Conservation (phyloP, 2,888 invertebrate genomes). For the Drosophila paramelanica region DNA sequence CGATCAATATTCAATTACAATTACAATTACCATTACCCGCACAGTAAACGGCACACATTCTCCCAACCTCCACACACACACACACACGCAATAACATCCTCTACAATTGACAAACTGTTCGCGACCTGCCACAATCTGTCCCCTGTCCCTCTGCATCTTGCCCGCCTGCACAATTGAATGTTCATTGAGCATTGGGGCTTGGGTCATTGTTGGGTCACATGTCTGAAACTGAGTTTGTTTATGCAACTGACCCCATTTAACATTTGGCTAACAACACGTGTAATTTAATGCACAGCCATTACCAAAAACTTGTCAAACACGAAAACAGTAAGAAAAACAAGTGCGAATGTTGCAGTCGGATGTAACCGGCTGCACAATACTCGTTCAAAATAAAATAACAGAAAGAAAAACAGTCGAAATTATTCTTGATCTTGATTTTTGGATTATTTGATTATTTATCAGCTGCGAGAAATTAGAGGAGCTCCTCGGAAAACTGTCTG, state of each 20-base stretch:
- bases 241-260: conserved; percentile 30
- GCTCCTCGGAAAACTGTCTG: too few relatives aligned
- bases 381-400: too few relatives aligned
- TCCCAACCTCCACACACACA: neutral
- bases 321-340: conserved; percentile 1
- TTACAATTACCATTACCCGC: conserved; percentile 57
- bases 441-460: too few relatives aligned
- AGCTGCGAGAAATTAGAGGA: too few relatives aligned
- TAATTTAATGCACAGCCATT: conserved; percentile 50
- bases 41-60: conserved; percentile 20
- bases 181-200: conserved; percentile 9
- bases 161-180: conserved; percentile 41
- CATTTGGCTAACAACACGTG: conserved; percentile 42
- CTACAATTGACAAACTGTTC: conserved; percentile 39
- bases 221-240: conserved; percentile 56
- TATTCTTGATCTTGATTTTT: too few relatives aligned
- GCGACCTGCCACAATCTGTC: conserved; percentile 37
- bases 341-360: neutral
- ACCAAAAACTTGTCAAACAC: conserved; percentile 1
- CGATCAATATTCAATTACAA: conserved; percentile 71
- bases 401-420: too few relatives aligned
- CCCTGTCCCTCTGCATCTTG: conserved; percentile 4
- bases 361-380: too few relatives aligned
- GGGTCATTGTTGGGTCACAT: conserved; percentile 19
- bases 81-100: neutral